Base-by-base conservation (phyloP, 2,888 invertebrate genomes). In the Keiferia lycopersicella region DNA sequence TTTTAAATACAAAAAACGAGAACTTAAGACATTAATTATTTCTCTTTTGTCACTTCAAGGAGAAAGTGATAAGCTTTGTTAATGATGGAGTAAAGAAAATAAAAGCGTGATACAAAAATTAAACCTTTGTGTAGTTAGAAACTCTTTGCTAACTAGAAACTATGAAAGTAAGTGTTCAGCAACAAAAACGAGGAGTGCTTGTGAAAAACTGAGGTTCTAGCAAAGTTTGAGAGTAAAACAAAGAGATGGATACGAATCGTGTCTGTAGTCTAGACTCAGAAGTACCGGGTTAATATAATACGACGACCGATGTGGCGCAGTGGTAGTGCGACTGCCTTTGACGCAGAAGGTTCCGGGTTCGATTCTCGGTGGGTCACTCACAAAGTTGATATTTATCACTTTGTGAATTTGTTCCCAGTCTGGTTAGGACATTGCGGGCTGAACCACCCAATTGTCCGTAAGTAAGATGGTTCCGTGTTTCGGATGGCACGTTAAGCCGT, bases 101-200 rank as follows among this genome's bases (percentile, higher is more conserved):
- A 51, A 18, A 22, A 51, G 11, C 1, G 0, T 12, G 7, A 51
- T 11, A 51, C 6, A 51, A 20, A n/a, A 20, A 51, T 20, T 20
- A 10, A 51, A 45, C 45, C 22, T 51, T 51, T 20, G 18, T 51
- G 6, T 12, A 26, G 45, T 38, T 59, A 39, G 18, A 38, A 59
- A 51, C 51, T 51, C 22, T 22, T 22, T 51, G 20, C 51, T 51
- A 51, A 51, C 51, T 34, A 56, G 10, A 53, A 53, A 53, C 51
- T 53, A 22, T 26, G 22, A 41, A 56, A 22, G 61, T 11, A 30
- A 61, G 30, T 48, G 45, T 61, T 48, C 34, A 48, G 16, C 48
- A 48, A 61, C 48, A 58, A 45, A 56, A 53, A 30, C 26, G 30
- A 53, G n/a, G 2, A 56, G 26, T 56, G 14, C 56, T 56, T 56